A percentile compares a stretch with the other conserved stretches of the same genome.
phyloP scores from a whole-genome alignment of 2,888 invertebrate species.

The Nemotelus pantherinus region DNA sequence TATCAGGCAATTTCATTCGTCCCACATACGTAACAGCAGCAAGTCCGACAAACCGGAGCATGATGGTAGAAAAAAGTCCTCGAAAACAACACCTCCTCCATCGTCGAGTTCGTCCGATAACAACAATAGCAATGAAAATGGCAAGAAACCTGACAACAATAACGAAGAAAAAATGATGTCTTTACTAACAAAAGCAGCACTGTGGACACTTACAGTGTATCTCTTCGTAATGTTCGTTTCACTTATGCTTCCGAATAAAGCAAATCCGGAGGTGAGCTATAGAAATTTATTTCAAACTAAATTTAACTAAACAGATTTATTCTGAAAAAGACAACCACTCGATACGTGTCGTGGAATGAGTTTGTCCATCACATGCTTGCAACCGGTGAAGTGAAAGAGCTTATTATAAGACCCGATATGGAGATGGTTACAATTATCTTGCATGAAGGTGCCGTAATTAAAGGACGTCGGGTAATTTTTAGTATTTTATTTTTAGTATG shows the following conservation, averaged over 20 bases:
- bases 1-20: constrained; percentile 56
- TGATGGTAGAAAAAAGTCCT: neutral
- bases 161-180: constrained; percentile 78
- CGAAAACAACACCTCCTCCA: constrained; percentile 31
- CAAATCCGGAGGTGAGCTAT: constrained; percentile 74
- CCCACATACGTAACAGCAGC: constrained; percentile 21
- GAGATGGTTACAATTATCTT: constrained; percentile 87
- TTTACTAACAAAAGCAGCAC: constrained; percentile 77
- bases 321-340: constrained; percentile 59
- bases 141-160: constrained; percentile 70
- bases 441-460: constrained; percentile 85
- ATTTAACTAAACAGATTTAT: neutral
- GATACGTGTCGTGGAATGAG: constrained; percentile 95
- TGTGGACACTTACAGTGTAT: constrained; percentile 82
- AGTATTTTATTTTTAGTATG: neutral
- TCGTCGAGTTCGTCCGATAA: constrained; percentile 45
- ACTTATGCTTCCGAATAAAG: constrained; percentile 75
- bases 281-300: constrained; percentile 36
- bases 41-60: neutral
- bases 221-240: constrained; percentile 79
- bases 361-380: constrained; percentile 94
- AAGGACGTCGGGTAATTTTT: constrained; percentile 71
- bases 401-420: constrained; percentile 84
- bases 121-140: constrained; percentile 58
- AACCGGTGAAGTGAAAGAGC: constrained; percentile 91